Percentiles rank a stretch among this genome's conserved stretches.
phyloP scores from a whole-genome alignment of 2,113 vertebrate genomes.

The Halichoerus grypus region DNA sequence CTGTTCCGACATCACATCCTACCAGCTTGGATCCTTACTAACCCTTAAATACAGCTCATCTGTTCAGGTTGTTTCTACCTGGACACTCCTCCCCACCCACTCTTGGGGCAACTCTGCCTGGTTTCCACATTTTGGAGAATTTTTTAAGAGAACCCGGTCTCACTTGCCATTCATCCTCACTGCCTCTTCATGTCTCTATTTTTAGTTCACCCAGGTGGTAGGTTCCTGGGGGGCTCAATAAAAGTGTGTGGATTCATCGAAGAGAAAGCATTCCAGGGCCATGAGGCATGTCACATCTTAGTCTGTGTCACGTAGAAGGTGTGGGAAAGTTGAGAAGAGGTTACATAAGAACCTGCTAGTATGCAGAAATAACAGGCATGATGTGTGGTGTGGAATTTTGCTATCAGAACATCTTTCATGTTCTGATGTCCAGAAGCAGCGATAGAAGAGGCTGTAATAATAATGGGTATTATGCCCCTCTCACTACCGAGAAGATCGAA shows the following conservation, averaged over 20 bases:
- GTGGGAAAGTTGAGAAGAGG: not conserved
- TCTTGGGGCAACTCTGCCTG: not conserved
- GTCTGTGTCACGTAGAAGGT: not conserved
- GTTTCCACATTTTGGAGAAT: not conserved
- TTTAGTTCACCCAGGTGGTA: not conserved
- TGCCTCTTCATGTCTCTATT: not conserved
- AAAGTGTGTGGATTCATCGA: not conserved
- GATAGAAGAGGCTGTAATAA: not conserved
- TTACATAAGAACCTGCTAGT: not conserved
- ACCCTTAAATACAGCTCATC: not conserved
- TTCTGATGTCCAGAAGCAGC: not conserved
- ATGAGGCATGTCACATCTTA: not conserved
- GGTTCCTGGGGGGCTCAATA: not conserved
- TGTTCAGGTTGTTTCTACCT: too few species aligned
- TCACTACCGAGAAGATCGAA: not conserved
- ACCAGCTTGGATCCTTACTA: not conserved
- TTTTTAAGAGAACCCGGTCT: not conserved
- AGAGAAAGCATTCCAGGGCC: not conserved
- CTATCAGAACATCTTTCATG: not conserved
- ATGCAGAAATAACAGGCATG: not conserved
- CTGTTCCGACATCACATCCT: not conserved
- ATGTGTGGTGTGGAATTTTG: not conserved
- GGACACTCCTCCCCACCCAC: not conserved
- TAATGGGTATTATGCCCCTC: rapidly evolving
- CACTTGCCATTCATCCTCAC: not conserved